Conservation (phyloP, 2,888 invertebrate species). For the Anagyrus pseudococci region DNA sequence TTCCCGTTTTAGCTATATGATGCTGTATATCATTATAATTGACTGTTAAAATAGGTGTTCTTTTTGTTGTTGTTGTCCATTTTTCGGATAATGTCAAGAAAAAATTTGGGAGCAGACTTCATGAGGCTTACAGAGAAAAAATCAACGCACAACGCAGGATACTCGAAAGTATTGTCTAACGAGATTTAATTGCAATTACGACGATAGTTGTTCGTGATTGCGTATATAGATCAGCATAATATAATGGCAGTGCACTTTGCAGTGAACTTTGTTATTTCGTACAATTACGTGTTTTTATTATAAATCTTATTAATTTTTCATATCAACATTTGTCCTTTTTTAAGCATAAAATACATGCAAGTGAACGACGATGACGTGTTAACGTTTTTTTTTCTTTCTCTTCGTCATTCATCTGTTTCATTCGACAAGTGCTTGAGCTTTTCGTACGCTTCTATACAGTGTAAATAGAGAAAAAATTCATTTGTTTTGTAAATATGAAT, state of each 20-base stretch:
- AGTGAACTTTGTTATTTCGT: not conserved
- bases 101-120: slow-evolving; percentile 60
- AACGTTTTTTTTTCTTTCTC: too few species aligned
- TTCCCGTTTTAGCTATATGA: not conserved
- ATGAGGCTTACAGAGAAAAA: slow-evolving; percentile 56
- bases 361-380: too few species aligned
- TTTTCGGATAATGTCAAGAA: slow-evolving; percentile 20
- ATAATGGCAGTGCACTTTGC: slow-evolving; percentile 26
- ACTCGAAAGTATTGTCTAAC: slow-evolving; percentile 53
- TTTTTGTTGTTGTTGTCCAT: too few species aligned
- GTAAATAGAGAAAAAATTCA: too few species aligned
- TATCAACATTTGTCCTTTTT: too few species aligned
- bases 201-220: slow-evolving; percentile 19
- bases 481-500: too few species aligned
- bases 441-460: too few species aligned
- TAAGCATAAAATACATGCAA: too few species aligned
- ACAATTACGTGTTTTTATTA: not conserved
- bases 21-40: slow-evolving; percentile 3
- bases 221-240: slow-evolving; percentile 9
- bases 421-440: too few species aligned
- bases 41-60: not conserved
- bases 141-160: slow-evolving; percentile 7
- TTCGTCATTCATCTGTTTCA: too few species aligned
- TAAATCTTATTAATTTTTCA: too few species aligned
- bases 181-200: slow-evolving; percentile 59